Evolutionary conservation across 2,888 invertebrate genomes (phyloP).

Genomic region (Eristalis intricaria): DNA sequence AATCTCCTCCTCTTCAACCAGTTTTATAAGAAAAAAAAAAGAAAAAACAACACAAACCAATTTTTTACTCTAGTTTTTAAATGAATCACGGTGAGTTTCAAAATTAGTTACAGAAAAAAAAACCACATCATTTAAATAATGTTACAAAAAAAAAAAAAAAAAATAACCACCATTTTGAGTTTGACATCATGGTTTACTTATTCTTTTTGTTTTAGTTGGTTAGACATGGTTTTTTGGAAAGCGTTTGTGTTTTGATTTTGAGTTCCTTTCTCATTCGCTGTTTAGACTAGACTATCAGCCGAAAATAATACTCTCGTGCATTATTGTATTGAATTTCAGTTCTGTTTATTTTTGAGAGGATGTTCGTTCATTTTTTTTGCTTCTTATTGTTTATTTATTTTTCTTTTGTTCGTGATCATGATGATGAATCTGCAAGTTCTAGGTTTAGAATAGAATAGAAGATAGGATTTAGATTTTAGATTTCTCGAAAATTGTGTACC

Average conservation of each 20-base stretch:
- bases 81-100: constrained; percentile 60
- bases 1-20: constrained; percentile 46
- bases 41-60: constrained; percentile 42
- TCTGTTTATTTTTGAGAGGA: constrained; percentile 9
- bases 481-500: constrained; percentile 27
- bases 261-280: constrained; percentile 33
- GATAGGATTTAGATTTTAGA: background rate
- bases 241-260: constrained; percentile 31
- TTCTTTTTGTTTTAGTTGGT: background rate
- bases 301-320: constrained; percentile 37
- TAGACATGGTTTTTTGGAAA: background rate
- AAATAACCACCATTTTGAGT: constrained; percentile 28
- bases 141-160: background rate
- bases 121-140: constrained; percentile 3
- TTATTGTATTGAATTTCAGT: constrained; percentile 31
- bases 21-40: constrained; percentile 46
- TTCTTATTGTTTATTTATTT: constrained; percentile 34
- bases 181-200: constrained; percentile 8
- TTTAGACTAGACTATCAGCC: constrained; percentile 47
- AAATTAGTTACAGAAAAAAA: constrained; percentile 37
- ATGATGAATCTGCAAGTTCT: constrained; percentile 7
- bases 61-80: constrained; percentile 60
- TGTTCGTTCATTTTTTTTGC: constrained; percentile 32
- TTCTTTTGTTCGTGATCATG: background rate
- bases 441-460: constrained; percentile 12